Base-by-base conservation (phyloP, 2,797 vertebrate genomes). In the Serranus cabrilla region DNA sequence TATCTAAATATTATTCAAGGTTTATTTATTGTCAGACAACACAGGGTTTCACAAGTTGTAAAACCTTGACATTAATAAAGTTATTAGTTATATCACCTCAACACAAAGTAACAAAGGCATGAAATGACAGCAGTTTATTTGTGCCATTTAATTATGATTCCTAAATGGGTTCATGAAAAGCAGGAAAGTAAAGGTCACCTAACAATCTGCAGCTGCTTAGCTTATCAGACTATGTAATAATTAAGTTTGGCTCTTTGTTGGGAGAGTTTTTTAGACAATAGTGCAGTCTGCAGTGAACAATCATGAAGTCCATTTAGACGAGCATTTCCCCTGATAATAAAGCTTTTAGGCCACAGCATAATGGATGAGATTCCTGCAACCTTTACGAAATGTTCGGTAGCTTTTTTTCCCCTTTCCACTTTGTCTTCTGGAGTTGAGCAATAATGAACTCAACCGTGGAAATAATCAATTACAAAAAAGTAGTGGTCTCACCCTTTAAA, bases 301-400 rank as follows among this genome's bases (percentile, higher is more conserved):
- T 61, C 43, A 68, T 54, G 57, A 12, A 25, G 51, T 73, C 64
- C 76, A 70, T 79, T 75, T 58, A 73, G 66, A 67, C 11, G 9
- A 72, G 27, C 69, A 55, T 67, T 67, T 58, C 74, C 49, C 59
- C 37, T n/a, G 58, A 80, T 79, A 56, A 51, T 37, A 51, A 78
- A 65, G 80, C 76, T 83, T 89, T 89, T 74, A 81, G 74, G 71
- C 42, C 40, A 21, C 39, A 51, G 39, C 46, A 63, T 78, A 76
- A 86, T 68, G 78, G 80, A 75, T 51, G 11, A 11, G 56, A 74
- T 40, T 27, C 42, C 59, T 45, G 59, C 49, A 65, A 61, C 62
- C 65, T 58, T 59, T 5, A 60, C 45, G 27, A 57, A 49, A 74
- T 54, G 17, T 69, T 66, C 34, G 47, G 23, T 61, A 71, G 23